Base-by-base conservation (phyloP, 2,888 invertebrate species). In the Crematogaster levior region DNA sequence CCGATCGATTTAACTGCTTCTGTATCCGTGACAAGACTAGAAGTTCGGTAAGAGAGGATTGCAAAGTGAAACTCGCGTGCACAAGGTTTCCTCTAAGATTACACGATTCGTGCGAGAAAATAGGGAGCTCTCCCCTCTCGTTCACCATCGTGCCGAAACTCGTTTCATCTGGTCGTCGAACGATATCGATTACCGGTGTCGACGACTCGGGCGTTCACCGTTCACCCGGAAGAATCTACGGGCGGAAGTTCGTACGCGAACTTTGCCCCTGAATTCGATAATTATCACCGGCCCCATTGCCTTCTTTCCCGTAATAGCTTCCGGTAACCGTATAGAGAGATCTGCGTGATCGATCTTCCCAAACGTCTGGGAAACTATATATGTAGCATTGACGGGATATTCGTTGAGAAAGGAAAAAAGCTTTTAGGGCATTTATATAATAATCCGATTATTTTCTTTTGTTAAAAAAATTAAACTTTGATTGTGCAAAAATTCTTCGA, bases 1-100 rank as follows among this genome's bases (percentile, higher is more conserved):
- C 24, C 63, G 53, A 34, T 43, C 24, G n/a, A 21, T 21, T 51
- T 27, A 1, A 10, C 30, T 6, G n/a, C 40, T 15, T 66, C 58
- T 24, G 30, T 70, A 80, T 79, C 82, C 86, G 84, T 86, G 83
- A 84, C 86, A 68, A 79, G 72, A 83, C 77, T 85, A 81, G 68
- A 53, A 30, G 48, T 80, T 83, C 82, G 80, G 87, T 89, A 91
- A 88, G 86, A 81, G 84, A 80, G 86, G 84, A 63, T 85, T 82
- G 89, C 91, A 85, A 91, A 89, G 91, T 91, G 92, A 92, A 92
- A 92, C 91, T 91, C 89, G 88, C 88, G 88, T 86, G 89, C 79
- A 81, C 85, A 88, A 89, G 88, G 86, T 90, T 92, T 90, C 87
- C 88, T 89, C 88, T 85, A 87, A 86, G 86, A 86, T 91, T 91